Evolutionary conservation across 2,113 vertebrate genomes (phyloP), one percentile per base, ranked within the genome.

Genomic region (Dromaius novaehollandiae): DNA sequence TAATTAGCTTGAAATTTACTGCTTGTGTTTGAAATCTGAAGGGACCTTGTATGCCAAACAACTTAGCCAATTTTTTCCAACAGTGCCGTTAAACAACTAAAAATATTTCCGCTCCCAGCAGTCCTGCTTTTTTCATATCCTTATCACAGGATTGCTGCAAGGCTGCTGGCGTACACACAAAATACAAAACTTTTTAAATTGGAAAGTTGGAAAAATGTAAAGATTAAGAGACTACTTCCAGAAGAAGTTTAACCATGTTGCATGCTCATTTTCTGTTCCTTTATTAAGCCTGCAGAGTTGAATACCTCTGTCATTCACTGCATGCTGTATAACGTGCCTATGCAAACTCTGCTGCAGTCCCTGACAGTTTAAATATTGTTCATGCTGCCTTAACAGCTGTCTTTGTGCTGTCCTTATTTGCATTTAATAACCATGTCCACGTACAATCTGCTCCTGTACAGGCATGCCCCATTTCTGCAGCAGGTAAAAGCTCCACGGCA

Each of bases 301-400:
- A 65, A 20, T 11, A 56, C 1, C 17, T 26, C 24, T 63, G 32
- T 11, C 22, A 10, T 12, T 82, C 36, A 21, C 11, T 32, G 44
- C 18, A 24, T 8, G 20, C 11, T 48, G 38, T 11, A 5, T 15
- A 56, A 51, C 0, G 0, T 51, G 13, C 9, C 28, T 48, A 6
- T 51, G 40, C 50, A 48, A 88, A 86, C 25, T 36, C 25, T 75
- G 2, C 11, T 66, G 26, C 18, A 26, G 5, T 36, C 88, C 50
- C 46, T 66, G 9, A 51, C 3, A 9, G 55, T 76, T 40, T 44
- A 55, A 60, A 9, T 19, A 24, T 20, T 69, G 42, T 76, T 74
- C 17, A 8, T 60, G 5, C 9, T 46, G 34, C 30, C 30, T 74
- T 70, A 13, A 21, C 5, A 32, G 13, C 40, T 56, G 30, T 58